These are phyloP conservation scores for Anoplopoma fimbria DNA, from an alignment of 2,113 vertebrate genomes.

Conservation along the genomic window DNA sequence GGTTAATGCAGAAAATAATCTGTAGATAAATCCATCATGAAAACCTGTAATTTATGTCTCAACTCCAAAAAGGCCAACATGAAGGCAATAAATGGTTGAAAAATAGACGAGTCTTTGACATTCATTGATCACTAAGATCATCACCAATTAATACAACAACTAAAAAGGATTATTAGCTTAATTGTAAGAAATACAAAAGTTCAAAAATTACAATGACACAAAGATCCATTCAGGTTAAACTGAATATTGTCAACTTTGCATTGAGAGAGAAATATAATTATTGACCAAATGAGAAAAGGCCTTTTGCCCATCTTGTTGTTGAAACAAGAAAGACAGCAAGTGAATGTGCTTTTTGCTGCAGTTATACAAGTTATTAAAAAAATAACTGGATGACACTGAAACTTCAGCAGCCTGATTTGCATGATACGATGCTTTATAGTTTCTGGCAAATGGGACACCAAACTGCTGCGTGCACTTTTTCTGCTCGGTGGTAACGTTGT, in stretches of 20 bases:
- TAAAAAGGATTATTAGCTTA: too few relatives aligned
- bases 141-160: too few relatives aligned
- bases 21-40: too few relatives aligned
- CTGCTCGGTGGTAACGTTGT: slow-evolving; percentile 7
- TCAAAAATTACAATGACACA: neutral
- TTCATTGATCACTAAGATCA: too few relatives aligned
- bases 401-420: slow-evolving; percentile 39
- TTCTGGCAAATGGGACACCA: slow-evolving; percentile 30
- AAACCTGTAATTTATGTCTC: too few relatives aligned
- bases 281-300: neutral
- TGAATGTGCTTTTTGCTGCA: slow-evolving; percentile 5
- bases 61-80: too few relatives aligned
- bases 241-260: too few relatives aligned
- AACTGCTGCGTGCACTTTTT: slow-evolving; percentile 29
- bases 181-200: too few relatives aligned
- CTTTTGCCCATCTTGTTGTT: neutral
- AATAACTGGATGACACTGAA: neutral
- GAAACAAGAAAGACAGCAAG: neutral
- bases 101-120: too few relatives aligned
- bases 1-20: too few relatives aligned
- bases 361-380: slow-evolving; percentile 20
- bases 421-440: slow-evolving; percentile 32
- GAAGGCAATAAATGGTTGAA: too few relatives aligned
- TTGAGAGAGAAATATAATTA: neutral
- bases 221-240: neutral